A percentile compares a stretch with the other conserved stretches of the same genome.
Evolutionary conservation across 2,888 invertebrate genomes (phyloP).

Genomic region (Baccha elongata): DNA sequence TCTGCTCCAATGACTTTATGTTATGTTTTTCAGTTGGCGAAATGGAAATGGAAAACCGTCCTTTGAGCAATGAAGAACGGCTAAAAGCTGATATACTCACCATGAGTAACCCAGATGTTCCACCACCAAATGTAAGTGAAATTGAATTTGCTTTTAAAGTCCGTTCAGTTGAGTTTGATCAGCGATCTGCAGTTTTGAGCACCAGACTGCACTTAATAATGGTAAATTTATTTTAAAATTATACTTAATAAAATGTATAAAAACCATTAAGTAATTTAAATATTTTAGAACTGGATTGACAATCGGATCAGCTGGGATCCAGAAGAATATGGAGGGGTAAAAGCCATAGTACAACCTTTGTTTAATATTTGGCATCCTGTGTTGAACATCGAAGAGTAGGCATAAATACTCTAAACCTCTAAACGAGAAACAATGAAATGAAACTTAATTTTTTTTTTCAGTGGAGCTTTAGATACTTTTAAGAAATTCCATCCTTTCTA

Average conservation of each 20-base stretch:
- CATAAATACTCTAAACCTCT: background rate
- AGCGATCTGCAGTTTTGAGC: conserved; percentile 76
- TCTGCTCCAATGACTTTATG: no score
- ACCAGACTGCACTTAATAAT: conserved; percentile 81
- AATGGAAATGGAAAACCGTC: conserved; percentile 76
- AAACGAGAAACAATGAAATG: background rate
- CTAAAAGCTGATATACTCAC: conserved; percentile 83
- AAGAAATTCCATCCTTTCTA: conserved; percentile 73
- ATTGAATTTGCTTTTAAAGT: conserved; percentile 78
- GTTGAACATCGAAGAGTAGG: conserved; percentile 52
- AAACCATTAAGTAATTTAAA: background rate
- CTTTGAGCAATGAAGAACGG: conserved; percentile 83
- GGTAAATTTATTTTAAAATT: no score
- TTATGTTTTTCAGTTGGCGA: conserved; percentile 75
- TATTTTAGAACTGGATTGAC: conserved; percentile 85
- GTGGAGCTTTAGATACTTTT: conserved; percentile 77
- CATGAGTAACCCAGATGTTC: conserved; percentile 82
- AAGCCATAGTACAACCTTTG: conserved; percentile 74
- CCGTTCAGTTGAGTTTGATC: conserved; percentile 77
- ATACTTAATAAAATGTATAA: no score
- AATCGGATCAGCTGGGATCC: conserved; percentile 86
- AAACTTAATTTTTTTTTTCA: background rate
- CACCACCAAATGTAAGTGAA: conserved; percentile 76
- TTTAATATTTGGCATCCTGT: conserved; percentile 78
- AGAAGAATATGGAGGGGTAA: conserved; percentile 84